Evolutionary conservation across 64 coral and sea anemone species (phyloP).

Genomic region (Anthopleura sola): DNA sequence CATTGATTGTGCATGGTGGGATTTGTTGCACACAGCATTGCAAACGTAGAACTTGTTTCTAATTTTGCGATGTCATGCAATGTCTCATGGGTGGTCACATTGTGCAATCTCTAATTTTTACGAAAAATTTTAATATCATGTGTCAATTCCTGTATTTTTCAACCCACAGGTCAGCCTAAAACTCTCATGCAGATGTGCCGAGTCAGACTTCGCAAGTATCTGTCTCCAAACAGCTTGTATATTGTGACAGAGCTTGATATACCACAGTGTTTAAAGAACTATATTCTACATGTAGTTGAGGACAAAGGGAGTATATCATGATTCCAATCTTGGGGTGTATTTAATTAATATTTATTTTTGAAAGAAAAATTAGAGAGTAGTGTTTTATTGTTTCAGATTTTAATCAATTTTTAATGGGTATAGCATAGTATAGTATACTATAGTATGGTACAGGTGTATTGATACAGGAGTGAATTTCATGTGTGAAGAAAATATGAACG

Average conservation of each 20-base stretch:
- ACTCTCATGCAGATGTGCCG: conserved; percentile 53
- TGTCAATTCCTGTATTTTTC: neutral
- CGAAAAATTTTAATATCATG: neutral
- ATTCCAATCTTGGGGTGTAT: neutral
- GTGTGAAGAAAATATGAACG: too few species aligned
- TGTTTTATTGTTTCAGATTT: neutral
- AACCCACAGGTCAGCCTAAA: conserved; percentile 42
- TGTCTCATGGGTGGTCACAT: too few species aligned
- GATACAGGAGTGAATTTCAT: too few species aligned
- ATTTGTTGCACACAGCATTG: too few species aligned
- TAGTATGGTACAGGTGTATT: too few species aligned
- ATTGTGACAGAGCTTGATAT: conserved; percentile 29
- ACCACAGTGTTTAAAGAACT: conserved; percentile 49
- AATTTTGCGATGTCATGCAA: too few species aligned
- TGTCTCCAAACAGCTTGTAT: conserved; percentile 25
- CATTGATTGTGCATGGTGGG: too few species aligned
- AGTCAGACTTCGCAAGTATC: conserved; percentile 33
- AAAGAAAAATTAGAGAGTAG: neutral
- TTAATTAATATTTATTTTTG: neutral
- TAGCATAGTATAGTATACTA: too few species aligned
- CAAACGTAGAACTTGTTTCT: too few species aligned
- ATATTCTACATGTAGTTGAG: conserved; percentile 49
- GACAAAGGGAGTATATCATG: conserved; percentile 10
- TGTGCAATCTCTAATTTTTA: too few species aligned
- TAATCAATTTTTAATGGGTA: too few species aligned